Percentiles rank a stretch among this genome's conserved stretches.
Conservation (phyloP, 2,797 vertebrate genomes). For the Anolis apletophallus region DNA sequence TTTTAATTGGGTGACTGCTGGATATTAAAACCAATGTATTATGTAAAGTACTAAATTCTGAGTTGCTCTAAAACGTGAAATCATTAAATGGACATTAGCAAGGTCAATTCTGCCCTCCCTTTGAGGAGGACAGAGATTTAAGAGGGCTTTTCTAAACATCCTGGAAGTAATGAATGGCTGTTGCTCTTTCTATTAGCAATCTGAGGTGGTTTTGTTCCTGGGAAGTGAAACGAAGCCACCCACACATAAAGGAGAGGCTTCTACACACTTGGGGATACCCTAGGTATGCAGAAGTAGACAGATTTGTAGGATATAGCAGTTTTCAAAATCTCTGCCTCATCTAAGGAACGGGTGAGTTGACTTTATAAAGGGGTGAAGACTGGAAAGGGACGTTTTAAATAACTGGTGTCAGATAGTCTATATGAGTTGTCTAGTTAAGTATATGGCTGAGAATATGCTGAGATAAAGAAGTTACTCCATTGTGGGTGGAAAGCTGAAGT, state of each 20-base stretch:
- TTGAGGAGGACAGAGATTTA: constrained; percentile 9
- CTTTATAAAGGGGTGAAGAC: not conserved
- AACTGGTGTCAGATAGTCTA: not conserved
- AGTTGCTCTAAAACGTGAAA: constrained; percentile 14
- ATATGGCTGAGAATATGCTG: not conserved
- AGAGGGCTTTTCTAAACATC: not conserved
- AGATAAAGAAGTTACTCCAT: not conserved
- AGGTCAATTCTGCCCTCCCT: not conserved
- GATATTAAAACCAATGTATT: constrained; percentile 7
- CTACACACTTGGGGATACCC: not conserved
- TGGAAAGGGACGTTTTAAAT: not conserved
- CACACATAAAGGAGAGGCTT: not conserved
- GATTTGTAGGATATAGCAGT: not conserved
- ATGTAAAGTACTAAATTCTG: not conserved
- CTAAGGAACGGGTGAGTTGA: not conserved
- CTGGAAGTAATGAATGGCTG: not conserved
- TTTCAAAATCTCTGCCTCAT: not conserved
- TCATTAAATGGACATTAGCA: constrained; percentile 3
- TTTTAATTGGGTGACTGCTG: constrained; percentile 26
- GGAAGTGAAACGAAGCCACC: not conserved
- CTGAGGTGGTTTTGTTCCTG: not conserved
- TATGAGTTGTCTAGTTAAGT: not conserved
- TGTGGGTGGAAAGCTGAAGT: too few species aligned
- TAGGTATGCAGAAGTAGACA: not conserved
- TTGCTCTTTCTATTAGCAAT: not conserved